Base-by-base conservation (phyloP, 2,113 vertebrate genomes). In the Actenoides lindsayi region DNA sequence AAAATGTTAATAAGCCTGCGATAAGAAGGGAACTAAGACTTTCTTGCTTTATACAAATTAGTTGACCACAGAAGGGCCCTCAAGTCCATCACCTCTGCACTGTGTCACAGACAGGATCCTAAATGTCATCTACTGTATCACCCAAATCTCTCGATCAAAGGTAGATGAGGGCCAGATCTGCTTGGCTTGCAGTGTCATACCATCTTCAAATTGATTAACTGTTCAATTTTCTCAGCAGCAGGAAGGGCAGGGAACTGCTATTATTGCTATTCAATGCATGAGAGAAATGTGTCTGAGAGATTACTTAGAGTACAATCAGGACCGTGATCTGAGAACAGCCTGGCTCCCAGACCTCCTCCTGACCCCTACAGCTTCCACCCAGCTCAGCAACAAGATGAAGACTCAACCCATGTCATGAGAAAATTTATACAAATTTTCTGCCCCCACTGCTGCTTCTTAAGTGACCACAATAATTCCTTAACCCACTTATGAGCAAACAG, bases 161-260 rank as follows among this genome's bases (percentile, higher is more conserved):
- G 39, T 42, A 88, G 33, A 59, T 63, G 67, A 95, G 68, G 71
- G 10, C 48, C 33, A 90, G 63, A 91, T 84, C 44, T 91, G 57
- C 54, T 87, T 87, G 41, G 17, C 28, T 90, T 87, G 73, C 76
- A 92, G 35, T 64, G 94, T 76, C 62, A 53, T 79, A 42, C 19
- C 11, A 68, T 76, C 73, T 84, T 89, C 86, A 89, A 62, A 79
- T 64, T 90, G 86, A 83, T 84, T 92, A 96, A 64, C 80, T 76
- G n/a, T 73, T 93, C 56, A 14, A 69, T 87, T 78, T 93, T 96
- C 90, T 92, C 80, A 90, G 79, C 85, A 92, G 60, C 53, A 42
- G 57, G 76, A 81, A 94, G 48, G n/a, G 59, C 71, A 93, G 30
- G 65, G 89, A 94, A 89, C 4, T 2, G 65, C 42, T 73, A 37